Evolutionary conservation across 2,113 vertebrate genomes (phyloP), one percentile per base, ranked within the genome.

Genomic region (Merops nubicus): DNA sequence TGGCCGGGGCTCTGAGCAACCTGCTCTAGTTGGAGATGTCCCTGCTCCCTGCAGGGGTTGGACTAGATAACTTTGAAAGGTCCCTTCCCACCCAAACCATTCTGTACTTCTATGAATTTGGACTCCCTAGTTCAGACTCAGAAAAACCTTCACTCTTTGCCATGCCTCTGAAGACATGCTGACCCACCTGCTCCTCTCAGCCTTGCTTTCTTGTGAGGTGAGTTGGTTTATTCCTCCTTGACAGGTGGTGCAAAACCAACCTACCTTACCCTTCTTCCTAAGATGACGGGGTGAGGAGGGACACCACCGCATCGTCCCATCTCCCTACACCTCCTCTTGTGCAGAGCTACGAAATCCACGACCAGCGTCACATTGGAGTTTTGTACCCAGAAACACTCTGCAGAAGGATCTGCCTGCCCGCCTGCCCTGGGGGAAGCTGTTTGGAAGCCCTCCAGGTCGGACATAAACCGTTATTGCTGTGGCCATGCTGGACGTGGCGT

Each of bases 401-500:
- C 56, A 54, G 84, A 94, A 77, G 92, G 94, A 88, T 95, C 96
- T 87, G 50, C 93, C 90, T 88, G 91, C 94, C 95, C 84, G 85
- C 64, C 89, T 60, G 81, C 85, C 96, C 96, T 48, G 64, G 91
- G 94, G 97, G 97, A 93, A 82, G 93, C 95, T 85, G n/a, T 38
- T 84, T 64, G 56, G 64, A 64, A 91, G 95, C 60, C 50, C 91
- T 96, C 81, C 76, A 89, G 89, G 80, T 74, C 16, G 79, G 97
- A 95, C 96, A 95, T 96, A 95, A 96, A 96, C 51, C 42, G 42
- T 96, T 62, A 89, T 85, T 94, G 42, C 82, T 88, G 92, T 96
- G 90, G 87, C 74, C 72, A 93, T 83, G 28, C 97, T 97, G 97
- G 97, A n/a, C n/a, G n/a, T n/a, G n/a, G n/a, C n/a, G 96, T 98